Evolutionary conservation across 2,113 vertebrate genomes (phyloP), one percentile per base, ranked within the genome.

Genomic region (Otolemur garnettii): DNA sequence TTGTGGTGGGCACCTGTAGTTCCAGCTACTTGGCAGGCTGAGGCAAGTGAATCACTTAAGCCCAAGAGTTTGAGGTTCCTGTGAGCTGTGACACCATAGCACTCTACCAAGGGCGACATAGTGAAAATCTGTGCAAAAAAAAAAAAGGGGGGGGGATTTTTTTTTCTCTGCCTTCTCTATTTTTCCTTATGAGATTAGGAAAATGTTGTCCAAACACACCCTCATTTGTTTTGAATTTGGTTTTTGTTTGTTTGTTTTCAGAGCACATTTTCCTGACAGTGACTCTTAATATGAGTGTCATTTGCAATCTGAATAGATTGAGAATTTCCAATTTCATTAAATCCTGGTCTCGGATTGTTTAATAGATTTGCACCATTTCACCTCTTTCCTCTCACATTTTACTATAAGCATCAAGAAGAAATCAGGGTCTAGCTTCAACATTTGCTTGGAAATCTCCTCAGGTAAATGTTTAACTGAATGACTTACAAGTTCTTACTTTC

Each of bases 361-460:
- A 7, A 62, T 38, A 77, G 14, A 69, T 50, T 26, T 21, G 17
- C 7, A 14, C 24, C 15, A 68, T 53, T 74, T 24, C 53, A 28
- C 45, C 42, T 45, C 24, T 45, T 75, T 75, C 72, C 24, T 4
- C 42, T 45, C 24, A 75, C 24, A 26, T 88, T 89, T 69, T 78
- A 90, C 18, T 53, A 6, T 50, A 78, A 85, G 62, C 28, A 75
- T 75, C 92, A 89, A 57, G 45, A 89, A 69, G 18, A 94, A 94
- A 57, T 12, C 77, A 69, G 26, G 14, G 10, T 11, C 28, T 19
- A 68, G 24, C 7, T 38, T 92, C 24, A 59, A 42, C 12, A 68
- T 75, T 38, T 50, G 45, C 33, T 66, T 83, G 19, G 33, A 77
- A 75, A 42, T 69, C 33, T 59, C 74, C 71, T 68, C 10, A 69